Evolutionary conservation across 2,113 vertebrate genomes (phyloP), one percentile per base, ranked within the genome.

Genomic region (Pachypanchax playfairii): DNA sequence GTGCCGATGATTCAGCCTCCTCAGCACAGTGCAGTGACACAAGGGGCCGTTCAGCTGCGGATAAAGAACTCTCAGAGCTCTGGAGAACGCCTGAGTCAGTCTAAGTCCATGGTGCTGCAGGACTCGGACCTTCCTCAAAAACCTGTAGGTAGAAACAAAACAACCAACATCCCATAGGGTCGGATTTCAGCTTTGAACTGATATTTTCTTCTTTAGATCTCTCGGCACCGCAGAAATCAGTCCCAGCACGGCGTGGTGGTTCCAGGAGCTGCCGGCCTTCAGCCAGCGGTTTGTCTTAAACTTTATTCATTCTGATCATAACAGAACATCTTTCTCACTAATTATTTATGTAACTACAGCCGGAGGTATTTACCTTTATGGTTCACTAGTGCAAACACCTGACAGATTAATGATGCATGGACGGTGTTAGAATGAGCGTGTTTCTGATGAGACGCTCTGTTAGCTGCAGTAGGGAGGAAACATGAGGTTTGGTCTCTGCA

Each of bases 151-250:
- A 26, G 1, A 54, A 2, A 15, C 2, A 14, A 5, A 5, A 15
- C 1, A 36, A 6, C 8, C 28, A 17, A 0, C 17, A 10, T 3
- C 5, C 2, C 3, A 4, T 2, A 52, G 11, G 4, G 9, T 1
- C 3, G 1, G 18, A 4, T 6, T 13, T 24, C 2, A 6, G 1
- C 26, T 42, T 41, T 20, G 25, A 49, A 70, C 3, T 6, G 0
- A 2, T 4, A 1, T 43, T 25, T 26, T 71, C 29, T 56, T 73
- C 63, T 86, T 6, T 41, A 98, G 95, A 84, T 96, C 75, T 91
- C 90, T 54, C 90, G 93, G 4, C 96, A 97, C 57, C 92, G 94
- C 84, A 94, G 96, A 65, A 97, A 96, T 84, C 94, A 93, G 77
- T 98, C 96, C 42, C 95, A 97, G n/a, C 94, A 97, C 64, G 90